Evolutionary conservation across 2,113 vertebrate genomes (phyloP).

Genomic region (Dryoscopus gambensis): DNA sequence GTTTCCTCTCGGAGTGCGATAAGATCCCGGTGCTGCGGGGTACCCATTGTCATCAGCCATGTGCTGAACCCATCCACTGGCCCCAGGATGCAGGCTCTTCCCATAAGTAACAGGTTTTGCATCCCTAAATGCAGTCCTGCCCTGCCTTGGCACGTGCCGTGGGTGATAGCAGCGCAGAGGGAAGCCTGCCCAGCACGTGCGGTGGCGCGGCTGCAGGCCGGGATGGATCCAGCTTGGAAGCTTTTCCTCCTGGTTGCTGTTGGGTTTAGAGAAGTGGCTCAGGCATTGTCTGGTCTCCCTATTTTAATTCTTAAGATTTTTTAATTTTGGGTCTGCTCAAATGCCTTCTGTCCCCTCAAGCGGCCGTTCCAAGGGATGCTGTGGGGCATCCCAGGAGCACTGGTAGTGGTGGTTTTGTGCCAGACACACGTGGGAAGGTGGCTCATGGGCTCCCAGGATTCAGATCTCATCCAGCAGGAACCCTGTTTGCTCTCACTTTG

Average conservation of each 20-base stretch:
- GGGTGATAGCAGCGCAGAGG: background rate
- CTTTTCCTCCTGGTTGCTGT: background rate
- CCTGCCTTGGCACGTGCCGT: fast-evolving
- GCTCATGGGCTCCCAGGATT: fast-evolving
- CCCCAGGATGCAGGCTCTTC: background rate
- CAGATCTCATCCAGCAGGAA: no score
- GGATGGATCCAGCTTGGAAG: background rate
- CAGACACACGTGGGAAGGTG: background rate
- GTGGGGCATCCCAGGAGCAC: background rate
- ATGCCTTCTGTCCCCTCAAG: background rate
- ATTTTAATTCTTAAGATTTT: background rate
- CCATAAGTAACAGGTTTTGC: background rate
- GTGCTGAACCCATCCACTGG: background rate
- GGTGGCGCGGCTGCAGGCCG: background rate
- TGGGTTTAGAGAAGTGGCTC: background rate
- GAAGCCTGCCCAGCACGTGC: background rate
- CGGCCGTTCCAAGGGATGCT: fast-evolving
- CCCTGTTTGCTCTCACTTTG: background rate
- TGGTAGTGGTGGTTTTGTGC: fast-evolving
- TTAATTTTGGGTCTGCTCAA: background rate
- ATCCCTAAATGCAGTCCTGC: background rate
- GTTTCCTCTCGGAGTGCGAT: background rate
- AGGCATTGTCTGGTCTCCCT: background rate
- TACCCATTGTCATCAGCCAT: background rate
- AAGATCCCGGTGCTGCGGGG: fast-evolving